Percentiles rank a stretch among this genome's conserved stretches.
Evolutionary conservation across 2,113 vertebrate species (phyloP).

Genomic region (Boulengeromyrus knoepffleri): DNA sequence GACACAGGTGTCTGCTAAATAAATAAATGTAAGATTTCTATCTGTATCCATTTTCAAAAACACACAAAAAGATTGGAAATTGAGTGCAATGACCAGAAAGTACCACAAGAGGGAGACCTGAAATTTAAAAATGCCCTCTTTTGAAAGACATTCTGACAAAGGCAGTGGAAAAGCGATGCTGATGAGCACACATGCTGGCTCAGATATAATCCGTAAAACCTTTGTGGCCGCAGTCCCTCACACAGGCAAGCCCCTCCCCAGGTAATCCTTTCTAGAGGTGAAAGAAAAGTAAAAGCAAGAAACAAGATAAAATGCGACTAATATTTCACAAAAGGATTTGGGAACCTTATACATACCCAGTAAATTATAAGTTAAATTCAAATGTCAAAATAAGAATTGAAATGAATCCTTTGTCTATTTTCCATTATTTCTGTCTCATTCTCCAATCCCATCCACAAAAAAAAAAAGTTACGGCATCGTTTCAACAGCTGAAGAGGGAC

Average conservation of each 20-base stretch:
- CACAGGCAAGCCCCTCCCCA: not conserved
- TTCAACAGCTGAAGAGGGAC: conserved; percentile 76
- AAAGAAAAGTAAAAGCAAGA: not conserved
- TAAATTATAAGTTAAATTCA: not conserved
- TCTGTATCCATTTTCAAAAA: not conserved
- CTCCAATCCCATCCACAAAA: conserved; percentile 39
- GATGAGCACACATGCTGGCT: not conserved
- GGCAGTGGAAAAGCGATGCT: not conserved
- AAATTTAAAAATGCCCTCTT: not conserved
- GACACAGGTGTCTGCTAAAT: not conserved
- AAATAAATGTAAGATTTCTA: not conserved
- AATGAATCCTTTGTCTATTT: not conserved
- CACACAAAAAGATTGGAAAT: not conserved
- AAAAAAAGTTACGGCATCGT: conserved; percentile 70
- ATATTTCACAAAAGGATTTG: not conserved
- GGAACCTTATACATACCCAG: not conserved
- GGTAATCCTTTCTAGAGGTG: conserved; percentile 11
- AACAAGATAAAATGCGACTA: not conserved
- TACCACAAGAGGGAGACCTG: not conserved
- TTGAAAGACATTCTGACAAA: not conserved
- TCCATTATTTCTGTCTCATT: not conserved
- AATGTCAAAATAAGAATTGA: not conserved
- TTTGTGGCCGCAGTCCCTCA: not conserved
- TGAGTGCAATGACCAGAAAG: not conserved
- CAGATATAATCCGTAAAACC: conserved; percentile 12